Base-by-base conservation (phyloP, 2,797 vertebrate genomes). In the Neolamprologus multifasciatus region DNA sequence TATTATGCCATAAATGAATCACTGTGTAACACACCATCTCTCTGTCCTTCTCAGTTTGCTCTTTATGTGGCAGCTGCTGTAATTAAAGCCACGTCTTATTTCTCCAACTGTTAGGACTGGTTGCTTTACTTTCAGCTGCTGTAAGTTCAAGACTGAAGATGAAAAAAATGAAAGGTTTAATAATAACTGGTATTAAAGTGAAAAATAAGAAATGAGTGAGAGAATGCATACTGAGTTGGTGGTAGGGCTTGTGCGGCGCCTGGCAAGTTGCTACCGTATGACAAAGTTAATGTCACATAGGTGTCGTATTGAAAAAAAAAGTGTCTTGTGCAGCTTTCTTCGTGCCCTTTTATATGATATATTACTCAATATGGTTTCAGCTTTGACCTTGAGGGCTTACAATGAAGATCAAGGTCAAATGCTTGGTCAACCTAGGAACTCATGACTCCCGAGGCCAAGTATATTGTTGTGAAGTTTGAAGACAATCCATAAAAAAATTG, bases 41-140 rank as follows among this genome's bases (percentile, higher is more conserved):
- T 80, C 33, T 78, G 71, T 79, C 48, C 74, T 31, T 76, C 69
- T 59, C 77, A 78, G 48, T 51, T 71, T 29, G 1, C 9, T 78
- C 69, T 89, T 87, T 84, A 80, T 81, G 40, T 50, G 52, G 21
- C 86, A 89, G 84, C 86, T 89, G 86, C 74, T 85, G 33, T 83
- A 71, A 88, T 80, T 81, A 89, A 87, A 85, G 48, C 85, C 33
- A 50, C 17, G 17, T 76, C 45, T 31, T 31, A 50, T 76, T 31
- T 29, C 71, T n/a, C 14, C 26, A 64, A 50, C 51, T 76, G n/a
- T 29, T 67, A 38, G 23, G 19, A 13, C 31, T 64, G 62, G n/a
- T 83, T 36, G n/a, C 11, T 16, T 52, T 71, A 64, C 9, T 29
- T 50, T 19, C 51, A 31, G 36, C 52, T 48, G 33, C 23, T 7